Conservation (phyloP, 1,140 invertebrate species). For the Asbolus verrucosus region DNA sequence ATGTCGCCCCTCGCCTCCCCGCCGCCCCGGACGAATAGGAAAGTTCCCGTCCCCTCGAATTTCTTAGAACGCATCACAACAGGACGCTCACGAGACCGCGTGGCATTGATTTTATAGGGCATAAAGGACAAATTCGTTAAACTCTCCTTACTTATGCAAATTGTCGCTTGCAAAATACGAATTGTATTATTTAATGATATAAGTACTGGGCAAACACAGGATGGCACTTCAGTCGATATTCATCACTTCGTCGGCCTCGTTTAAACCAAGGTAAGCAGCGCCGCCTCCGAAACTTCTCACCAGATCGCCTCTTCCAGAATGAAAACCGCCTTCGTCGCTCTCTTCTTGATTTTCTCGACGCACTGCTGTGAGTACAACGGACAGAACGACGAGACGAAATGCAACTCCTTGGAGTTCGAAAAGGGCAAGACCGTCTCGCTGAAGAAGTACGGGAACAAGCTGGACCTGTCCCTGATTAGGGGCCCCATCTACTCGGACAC, state of each 20-base stretch:
- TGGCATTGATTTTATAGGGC: constrained; percentile 9
- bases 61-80: too few relatives aligned
- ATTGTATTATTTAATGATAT: constrained; percentile 32
- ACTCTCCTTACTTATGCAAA: constrained; percentile 24
- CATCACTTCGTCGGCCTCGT: neutral
- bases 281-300: neutral
- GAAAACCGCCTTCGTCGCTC: neutral
- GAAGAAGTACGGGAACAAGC: constrained; percentile 18
- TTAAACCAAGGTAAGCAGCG: neutral
- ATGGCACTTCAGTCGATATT: neutral
- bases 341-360: neutral
- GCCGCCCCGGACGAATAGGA: too few relatives aligned
- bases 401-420: constrained; percentile 27
- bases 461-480: constrained; percentile 12
- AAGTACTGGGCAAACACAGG: neutral
- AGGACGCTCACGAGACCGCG: neutral
- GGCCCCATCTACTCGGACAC: constrained; percentile 9
- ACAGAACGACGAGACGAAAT: constrained; percentile 18
- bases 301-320: neutral
- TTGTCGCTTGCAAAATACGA: constrained; percentile 21
- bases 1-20: too few relatives aligned
- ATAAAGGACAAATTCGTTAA: constrained; percentile 30
- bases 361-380: constrained; percentile 14
- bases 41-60: too few relatives aligned
- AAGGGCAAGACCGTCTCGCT: neutral